phyloP scores from a whole-genome alignment of 2,113 vertebrate species.

The Erpornis zantholeuca region DNA sequence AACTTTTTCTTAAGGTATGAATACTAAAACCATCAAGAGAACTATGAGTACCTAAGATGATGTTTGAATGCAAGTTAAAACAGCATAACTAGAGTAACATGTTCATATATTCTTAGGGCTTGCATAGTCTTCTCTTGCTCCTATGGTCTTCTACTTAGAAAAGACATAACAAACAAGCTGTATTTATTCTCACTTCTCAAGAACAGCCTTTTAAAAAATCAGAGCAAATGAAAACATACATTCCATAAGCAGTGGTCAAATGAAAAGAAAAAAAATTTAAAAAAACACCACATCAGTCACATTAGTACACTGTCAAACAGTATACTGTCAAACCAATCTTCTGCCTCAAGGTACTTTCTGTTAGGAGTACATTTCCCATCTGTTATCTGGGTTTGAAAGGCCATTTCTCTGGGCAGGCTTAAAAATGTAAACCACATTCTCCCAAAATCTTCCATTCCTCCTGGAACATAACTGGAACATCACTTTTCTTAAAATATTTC shows the following conservation, averaged over 20 bases:
- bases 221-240: neutral
- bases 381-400: neutral
- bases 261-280: accelerated
- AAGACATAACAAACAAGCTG: neutral
- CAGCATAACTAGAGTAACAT: neutral
- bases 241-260: neutral
- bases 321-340: neutral
- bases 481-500: neutral
- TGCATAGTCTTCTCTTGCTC: neutral
- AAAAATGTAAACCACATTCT: neutral
- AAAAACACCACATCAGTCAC: neutral
- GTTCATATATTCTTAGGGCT: neutral
- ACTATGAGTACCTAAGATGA: neutral
- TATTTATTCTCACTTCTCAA: neutral
- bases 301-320: neutral
- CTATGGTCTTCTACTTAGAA: neutral
- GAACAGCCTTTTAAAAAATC: neutral
- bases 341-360: neutral
- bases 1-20: neutral
- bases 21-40: neutral
- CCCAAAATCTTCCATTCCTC: neutral
- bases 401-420: neutral
- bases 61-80: neutral
- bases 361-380: neutral
- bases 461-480: accelerated